phyloP scores from a whole-genome alignment of 2,888 invertebrate species.

The Nomada fabriciana region DNA sequence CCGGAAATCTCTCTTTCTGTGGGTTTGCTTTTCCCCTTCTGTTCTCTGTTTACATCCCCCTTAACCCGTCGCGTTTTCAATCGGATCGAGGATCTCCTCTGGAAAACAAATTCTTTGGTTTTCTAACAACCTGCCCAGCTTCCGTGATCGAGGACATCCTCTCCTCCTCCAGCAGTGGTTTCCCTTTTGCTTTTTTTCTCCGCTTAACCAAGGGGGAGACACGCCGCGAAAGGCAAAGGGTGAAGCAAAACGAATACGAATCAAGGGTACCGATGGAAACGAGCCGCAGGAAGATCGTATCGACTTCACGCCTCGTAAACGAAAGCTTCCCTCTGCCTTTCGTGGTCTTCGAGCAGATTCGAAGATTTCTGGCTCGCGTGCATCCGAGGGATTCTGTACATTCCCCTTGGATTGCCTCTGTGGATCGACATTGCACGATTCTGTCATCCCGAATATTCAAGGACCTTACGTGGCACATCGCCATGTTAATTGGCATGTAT shows the following conservation, averaged over 20 bases:
- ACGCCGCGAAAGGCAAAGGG: conserved; percentile 3
- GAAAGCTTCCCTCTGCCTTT: conserved; percentile 52
- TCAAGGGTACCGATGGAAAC: conserved; percentile 41
- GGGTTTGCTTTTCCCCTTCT: conserved; percentile 1
- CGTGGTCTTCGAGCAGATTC: conserved; percentile 31
- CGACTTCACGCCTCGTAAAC: conserved; percentile 63
- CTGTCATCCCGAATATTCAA: neutral
- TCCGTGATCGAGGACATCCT: conserved; percentile 17
- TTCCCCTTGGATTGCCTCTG: conserved; percentile 34
- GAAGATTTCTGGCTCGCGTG: conserved; percentile 44
- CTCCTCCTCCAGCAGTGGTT: neutral
- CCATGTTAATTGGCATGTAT: neutral
- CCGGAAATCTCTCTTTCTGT: conserved; percentile 3
- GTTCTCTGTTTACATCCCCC: neutral
- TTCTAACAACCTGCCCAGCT: conserved; percentile 36
- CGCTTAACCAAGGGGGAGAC: conserved; percentile 3
- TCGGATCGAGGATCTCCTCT: conserved; percentile 19
- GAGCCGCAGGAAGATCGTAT: conserved; percentile 51
- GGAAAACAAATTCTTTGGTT: conserved; percentile 56
- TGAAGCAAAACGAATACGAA: conserved; percentile 22
- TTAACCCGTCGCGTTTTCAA: conserved; percentile 40
- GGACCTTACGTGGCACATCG: neutral
- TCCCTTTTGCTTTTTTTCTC: neutral
- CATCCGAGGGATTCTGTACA: conserved; percentile 34
- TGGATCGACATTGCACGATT: conserved; percentile 33